phyloP scores from a whole-genome alignment of 2,113 vertebrate species.

The Serranochromis macrocephalus region DNA sequence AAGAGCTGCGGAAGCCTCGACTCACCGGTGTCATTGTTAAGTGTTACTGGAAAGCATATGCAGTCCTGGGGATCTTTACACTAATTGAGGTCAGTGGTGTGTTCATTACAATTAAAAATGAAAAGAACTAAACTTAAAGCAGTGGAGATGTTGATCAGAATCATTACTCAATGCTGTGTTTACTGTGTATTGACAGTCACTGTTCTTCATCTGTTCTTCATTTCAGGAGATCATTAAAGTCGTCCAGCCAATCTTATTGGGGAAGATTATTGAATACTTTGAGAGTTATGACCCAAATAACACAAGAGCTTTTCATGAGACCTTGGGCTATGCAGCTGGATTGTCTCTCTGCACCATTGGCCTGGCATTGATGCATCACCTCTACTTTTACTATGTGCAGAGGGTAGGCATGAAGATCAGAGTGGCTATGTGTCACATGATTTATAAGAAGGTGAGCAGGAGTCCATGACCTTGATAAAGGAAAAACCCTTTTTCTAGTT shows the following conservation, averaged over 20 bases:
- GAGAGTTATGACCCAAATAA: conserved; percentile 62
- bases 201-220: background rate
- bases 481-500: background rate
- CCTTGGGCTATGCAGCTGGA: conserved; percentile 68
- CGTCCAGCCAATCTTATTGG: conserved; percentile 82
- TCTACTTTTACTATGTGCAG: conserved; percentile 86
- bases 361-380: conserved; percentile 78
- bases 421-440: conserved; percentile 92
- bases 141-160: background rate
- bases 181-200: background rate
- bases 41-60: conserved; percentile 87
- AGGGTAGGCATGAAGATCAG: conserved; percentile 84
- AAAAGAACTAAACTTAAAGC: background rate
- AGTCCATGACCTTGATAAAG: background rate
- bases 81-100: conserved; percentile 79
- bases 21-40: conserved; percentile 81
- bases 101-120: background rate
- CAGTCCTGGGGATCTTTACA: conserved; percentile 82
- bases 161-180: background rate
- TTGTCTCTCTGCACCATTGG: conserved; percentile 70
- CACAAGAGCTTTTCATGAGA: conserved; percentile 34
- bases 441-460: conserved; percentile 85
- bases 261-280: conserved; percentile 81
- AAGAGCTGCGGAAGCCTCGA: conserved; percentile 72
- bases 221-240: conserved; percentile 80